These are phyloP conservation scores for Cygnus atratus DNA, from an alignment of 2,113 vertebrate species.

Conservation along the genomic window DNA sequence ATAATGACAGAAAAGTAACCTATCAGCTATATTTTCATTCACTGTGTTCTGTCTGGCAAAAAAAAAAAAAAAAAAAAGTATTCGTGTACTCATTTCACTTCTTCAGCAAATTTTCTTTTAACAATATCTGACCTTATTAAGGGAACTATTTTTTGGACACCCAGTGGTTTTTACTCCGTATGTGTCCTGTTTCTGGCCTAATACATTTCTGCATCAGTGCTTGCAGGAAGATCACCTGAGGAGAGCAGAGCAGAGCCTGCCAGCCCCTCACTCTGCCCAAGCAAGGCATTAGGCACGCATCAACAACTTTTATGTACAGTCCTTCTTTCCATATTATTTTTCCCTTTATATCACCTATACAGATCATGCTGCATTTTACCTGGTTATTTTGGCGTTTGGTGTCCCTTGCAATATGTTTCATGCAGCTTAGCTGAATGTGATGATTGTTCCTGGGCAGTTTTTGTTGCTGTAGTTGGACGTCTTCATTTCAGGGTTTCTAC, in stretches of 20 bases:
- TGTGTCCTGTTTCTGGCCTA: neutral
- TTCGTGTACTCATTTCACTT: neutral
- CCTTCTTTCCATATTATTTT: neutral
- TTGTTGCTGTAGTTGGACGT: neutral
- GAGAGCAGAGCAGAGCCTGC: neutral
- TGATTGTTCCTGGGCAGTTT: neutral
- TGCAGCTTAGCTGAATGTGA: neutral
- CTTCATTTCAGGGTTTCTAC: neutral
- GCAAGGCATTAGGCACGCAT: neutral
- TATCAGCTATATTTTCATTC: neutral
- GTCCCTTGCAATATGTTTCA: neutral
- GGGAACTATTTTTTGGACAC: neutral
- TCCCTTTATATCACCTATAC: neutral
- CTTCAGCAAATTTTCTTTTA: conserved; percentile 8
- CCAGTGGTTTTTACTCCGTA: neutral
- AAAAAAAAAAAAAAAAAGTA: neutral
- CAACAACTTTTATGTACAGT: neutral
- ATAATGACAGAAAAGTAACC: neutral
- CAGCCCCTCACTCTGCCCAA: neutral
- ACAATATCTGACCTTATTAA: neutral
- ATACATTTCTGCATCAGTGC: neutral
- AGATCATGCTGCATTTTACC: neutral
- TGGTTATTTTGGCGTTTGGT: neutral
- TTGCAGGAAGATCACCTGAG: conserved; percentile 22
- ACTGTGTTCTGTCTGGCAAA: neutral